Conservation (phyloP, 2,113 vertebrate species). For the Zosterops borbonicus region DNA sequence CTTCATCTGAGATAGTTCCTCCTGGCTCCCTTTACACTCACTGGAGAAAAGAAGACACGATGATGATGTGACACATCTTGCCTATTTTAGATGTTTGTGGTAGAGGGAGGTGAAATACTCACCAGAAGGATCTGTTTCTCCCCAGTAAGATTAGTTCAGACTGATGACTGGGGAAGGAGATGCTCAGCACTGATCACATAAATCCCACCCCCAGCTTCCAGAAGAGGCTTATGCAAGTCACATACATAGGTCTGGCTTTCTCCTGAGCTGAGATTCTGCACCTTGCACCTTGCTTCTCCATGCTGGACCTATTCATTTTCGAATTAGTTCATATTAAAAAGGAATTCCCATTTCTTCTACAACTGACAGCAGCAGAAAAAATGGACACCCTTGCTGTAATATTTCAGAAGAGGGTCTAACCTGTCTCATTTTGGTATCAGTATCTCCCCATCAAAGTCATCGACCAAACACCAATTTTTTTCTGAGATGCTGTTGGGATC, state of each 20-base stretch:
- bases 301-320: not conserved
- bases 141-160: not conserved
- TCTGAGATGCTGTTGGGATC: rapidly evolving
- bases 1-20: not conserved
- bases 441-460: not conserved
- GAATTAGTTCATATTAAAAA: not conserved
- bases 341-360: not conserved
- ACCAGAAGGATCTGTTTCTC: not conserved
- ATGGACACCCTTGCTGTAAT: not conserved
- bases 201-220: not conserved
- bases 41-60: not conserved
- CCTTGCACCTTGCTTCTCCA: not conserved
- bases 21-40: not conserved
- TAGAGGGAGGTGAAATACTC: not conserved
- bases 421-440: not conserved
- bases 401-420: not conserved
- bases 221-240: not conserved
- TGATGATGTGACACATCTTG: not conserved
- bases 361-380: not conserved
- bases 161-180: not conserved
- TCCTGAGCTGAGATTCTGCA: not conserved
- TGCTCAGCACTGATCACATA: not conserved
- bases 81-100: not conserved
- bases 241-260: not conserved
- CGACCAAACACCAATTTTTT: not conserved